Evolutionary conservation across 2,113 vertebrate species (phyloP), one percentile per base, ranked within the genome.

Genomic region (Hippocampus barbouri): DNA sequence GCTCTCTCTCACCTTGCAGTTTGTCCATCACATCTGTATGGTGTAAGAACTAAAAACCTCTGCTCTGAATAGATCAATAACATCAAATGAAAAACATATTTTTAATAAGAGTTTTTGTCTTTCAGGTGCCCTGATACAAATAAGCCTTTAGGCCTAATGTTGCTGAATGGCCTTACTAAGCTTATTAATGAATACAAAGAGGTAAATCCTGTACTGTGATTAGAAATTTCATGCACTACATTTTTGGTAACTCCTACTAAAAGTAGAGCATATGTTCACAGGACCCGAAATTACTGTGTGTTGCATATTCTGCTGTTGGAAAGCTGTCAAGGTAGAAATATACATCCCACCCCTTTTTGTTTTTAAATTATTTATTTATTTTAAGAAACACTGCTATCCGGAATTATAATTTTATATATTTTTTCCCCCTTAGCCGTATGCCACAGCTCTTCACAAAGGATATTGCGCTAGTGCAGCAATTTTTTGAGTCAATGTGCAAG

Each of bases 161-260:
- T 99, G 82, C 92, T 99, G 66, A 99, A 99, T 87, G 97, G 97
- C 64, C 95, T 99, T n/a, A 99, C 97, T 62, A 99, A 99, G 76
- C 92, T 99, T 77, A 98, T 99, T 70, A 99, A 96, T 85, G 97
- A 99, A 86, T 96, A 97, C 86, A 98, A 98, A 87, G 96, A 98
- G 94, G 97, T 98, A 92, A 79, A 69, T 60, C 12, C 10, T n/a
- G 16, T 20, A 45, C 54, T 56, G 5, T 49, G 5, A 66, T 25
- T 11, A 43, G 0, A 41, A 12, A 0, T 5, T 25, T 69, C 2
- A 5, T 18, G 1, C 14, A 18, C 1, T 76, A 59, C 21, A 11
- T 27, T 60, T 62, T 61, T 1, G 54, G 64, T 30, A 66, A 10
- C 57, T 40, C 20, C 8, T 4, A 45, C 21, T 64, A 21, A 71